Evolutionary conservation across 2,113 vertebrate genomes (phyloP).

Genomic region (Tetraodon nigroviridis): DNA sequence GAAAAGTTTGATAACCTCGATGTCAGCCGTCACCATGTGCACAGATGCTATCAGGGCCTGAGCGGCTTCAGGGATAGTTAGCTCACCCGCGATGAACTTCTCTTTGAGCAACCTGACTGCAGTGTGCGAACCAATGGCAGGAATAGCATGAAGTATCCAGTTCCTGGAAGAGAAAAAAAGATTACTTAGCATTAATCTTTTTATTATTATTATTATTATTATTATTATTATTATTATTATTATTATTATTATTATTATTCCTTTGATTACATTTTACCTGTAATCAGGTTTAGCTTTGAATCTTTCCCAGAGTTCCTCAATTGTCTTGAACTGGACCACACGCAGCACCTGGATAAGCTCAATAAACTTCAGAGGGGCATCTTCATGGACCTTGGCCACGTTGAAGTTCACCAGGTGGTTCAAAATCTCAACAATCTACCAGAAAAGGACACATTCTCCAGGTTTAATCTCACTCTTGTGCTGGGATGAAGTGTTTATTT

Average conservation of each 20-base stretch:
- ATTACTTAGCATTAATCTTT: not conserved
- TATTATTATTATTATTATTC: not conserved
- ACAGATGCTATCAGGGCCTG: slow-evolving; percentile 67
- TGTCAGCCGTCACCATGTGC: slow-evolving; percentile 69
- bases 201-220: not conserved
- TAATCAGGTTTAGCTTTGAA: slow-evolving; percentile 46
- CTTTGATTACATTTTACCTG: slow-evolving; percentile 56
- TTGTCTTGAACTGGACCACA: slow-evolving; percentile 37
- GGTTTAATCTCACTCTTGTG: not conserved
- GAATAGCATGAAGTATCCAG: slow-evolving; percentile 74
- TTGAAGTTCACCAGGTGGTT: slow-evolving; percentile 75
- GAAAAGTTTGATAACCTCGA: slow-evolving; percentile 65
- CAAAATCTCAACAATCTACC: slow-evolving; percentile 74
- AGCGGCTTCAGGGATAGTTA: slow-evolving; percentile 64
- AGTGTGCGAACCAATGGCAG: slow-evolving; percentile 64
- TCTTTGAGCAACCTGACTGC: slow-evolving; percentile 75
- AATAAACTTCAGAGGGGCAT: slow-evolving; percentile 77
- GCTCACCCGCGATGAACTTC: slow-evolving; percentile 66
- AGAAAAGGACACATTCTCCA: slow-evolving; percentile 1
- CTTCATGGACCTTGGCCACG: slow-evolving; percentile 67
- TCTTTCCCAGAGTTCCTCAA: slow-evolving; percentile 70
- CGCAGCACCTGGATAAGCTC: slow-evolving; percentile 77
- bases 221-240: not conserved
- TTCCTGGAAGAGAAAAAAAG: slow-evolving; percentile 51
- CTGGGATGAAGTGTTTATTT: not conserved